Conservation (phyloP, 2,113 vertebrate genomes). For the Hepsetus odoe region DNA sequence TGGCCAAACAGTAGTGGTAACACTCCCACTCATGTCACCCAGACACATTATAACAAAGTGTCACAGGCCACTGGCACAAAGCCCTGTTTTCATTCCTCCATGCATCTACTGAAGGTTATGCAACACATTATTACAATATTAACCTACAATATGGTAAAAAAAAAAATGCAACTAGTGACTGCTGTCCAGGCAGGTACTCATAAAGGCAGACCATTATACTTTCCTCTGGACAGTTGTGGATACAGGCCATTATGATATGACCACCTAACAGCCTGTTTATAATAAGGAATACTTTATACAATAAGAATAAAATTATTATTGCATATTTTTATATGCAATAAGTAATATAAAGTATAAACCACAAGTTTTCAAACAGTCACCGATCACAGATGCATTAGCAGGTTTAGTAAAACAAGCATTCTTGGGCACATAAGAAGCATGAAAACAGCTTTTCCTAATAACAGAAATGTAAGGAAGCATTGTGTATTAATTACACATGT, state of each 20-base stretch:
- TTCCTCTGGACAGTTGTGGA: not conserved
- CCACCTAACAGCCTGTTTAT: too few species aligned
- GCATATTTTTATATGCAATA: too few species aligned
- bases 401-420: too few species aligned
- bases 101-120: not conserved
- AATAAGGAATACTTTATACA: too few species aligned
- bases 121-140: not conserved
- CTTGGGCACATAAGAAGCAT: too few species aligned
- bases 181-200: not conserved
- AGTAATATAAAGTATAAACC: too few species aligned
- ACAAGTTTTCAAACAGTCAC: too few species aligned
- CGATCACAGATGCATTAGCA: too few species aligned
- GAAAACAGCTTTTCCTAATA: not conserved
- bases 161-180: not conserved
- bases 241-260: not conserved
- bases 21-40: not conserved
- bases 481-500: too few species aligned
- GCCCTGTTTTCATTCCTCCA: not conserved
- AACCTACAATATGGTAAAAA: not conserved
- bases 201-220: not conserved
- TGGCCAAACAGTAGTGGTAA: not conserved
- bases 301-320: too few species aligned
- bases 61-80: conserved; percentile 5
- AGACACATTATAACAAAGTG: conserved; percentile 9
- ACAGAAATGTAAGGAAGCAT: not conserved